Percentiles rank a stretch among this genome's conserved stretches.
Conservation (phyloP, 2,113 vertebrate genomes). For the Mellivora capensis region DNA sequence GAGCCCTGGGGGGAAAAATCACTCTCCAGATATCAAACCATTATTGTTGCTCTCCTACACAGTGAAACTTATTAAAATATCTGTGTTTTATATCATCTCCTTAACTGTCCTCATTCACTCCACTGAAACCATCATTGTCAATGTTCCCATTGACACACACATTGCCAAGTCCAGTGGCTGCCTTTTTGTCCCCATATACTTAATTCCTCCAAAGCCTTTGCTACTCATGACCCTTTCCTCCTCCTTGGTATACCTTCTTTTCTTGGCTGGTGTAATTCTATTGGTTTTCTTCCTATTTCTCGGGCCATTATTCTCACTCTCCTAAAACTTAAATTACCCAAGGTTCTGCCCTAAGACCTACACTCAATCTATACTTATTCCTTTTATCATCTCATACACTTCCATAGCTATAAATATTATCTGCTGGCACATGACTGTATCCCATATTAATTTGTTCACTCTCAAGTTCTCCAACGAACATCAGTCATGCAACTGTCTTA, state of each 20-base stretch:
- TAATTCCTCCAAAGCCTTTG: background rate
- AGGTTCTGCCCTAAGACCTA: background rate
- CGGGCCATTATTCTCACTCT: background rate
- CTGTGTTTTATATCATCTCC: background rate
- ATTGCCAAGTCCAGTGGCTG: background rate
- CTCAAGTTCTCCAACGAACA: background rate
- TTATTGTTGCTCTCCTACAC: background rate
- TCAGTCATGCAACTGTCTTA: background rate
- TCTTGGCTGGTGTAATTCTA: background rate
- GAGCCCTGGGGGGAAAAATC: background rate
- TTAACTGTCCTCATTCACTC: background rate
- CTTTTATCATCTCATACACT: background rate
- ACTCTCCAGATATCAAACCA: background rate
- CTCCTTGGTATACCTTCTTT: background rate
- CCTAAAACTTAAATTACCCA: background rate
- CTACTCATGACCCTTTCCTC: background rate
- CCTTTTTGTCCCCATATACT: background rate
- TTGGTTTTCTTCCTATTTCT: background rate
- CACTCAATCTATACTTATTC: background rate
- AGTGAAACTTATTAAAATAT: background rate
- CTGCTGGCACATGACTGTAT: background rate
- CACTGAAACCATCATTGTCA: background rate
- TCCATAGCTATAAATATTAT: background rate
- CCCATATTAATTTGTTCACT: background rate
- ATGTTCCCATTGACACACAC: background rate